Base-by-base conservation (phyloP, 2,888 invertebrate species). In the Polydrusus tereticollis region DNA sequence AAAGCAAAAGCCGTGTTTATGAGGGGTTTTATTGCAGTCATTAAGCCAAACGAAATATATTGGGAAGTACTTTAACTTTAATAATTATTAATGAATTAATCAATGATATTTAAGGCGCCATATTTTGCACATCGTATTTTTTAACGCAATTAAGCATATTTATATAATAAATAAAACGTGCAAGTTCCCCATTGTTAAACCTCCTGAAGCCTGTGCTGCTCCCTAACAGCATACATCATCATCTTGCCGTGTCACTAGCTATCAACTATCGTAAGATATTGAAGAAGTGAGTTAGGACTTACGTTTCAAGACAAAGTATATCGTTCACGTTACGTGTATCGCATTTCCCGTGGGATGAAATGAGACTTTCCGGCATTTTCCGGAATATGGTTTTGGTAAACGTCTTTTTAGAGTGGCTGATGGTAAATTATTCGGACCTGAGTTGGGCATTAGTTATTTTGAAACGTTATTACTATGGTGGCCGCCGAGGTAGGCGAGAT, bases 251-350 rank as follows among this genome's bases (percentile, higher is more conserved):
- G 57, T 26, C 64, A 45, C 45, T 45, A 41, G 68, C 67, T 67
- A 67, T 72, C 68, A 72, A 68, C 72, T 72, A 64, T 64, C 72
- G 57, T 72, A 72, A 72, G 72, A 72, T 72, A 72, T 72, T 72
- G 72, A 72, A 72, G 72, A 68, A 68, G 72, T 55, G 50, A 72
- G 63, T 72, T 72, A 72, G 58, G 68, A 63, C 68, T 63, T 68
- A 72, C 63, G 63, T 55, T 29, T 20, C 38, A 72, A 64, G 72
- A 59, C 72, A 68, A 41, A 68, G 63, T 72, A 72, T 72, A 72
- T 71, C 65, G 66, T 68, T 67, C 59, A 57, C 59, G 71, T 59
- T 57, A 69, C 65, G 65, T 55, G 59, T 60, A 71, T 71, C 33
- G 67, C 66, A 52, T 72, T 62, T 72, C 67, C 72, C 67, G 14